A percentile compares a stretch with the other conserved stretches of the same genome.
phyloP scores from a whole-genome alignment of 2,888 invertebrate genomes.

The Clivina fossor region DNA sequence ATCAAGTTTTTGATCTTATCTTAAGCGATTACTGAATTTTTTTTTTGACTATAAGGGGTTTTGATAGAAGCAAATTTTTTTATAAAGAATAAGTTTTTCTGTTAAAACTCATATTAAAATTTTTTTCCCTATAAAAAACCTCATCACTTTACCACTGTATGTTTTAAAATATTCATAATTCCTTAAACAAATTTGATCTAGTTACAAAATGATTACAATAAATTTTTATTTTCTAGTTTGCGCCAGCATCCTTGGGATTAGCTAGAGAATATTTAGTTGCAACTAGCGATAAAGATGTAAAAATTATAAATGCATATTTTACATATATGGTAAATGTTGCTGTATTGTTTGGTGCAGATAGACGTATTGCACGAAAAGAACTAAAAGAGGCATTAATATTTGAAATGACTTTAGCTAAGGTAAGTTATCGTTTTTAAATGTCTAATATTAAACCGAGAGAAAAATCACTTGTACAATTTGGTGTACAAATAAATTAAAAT shows the following conservation, averaged over 20 bases:
- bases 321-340: conserved; percentile 44
- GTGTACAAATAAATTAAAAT: too few relatives aligned
- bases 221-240: conserved; percentile 36
- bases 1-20: too few relatives aligned
- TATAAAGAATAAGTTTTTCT: neutral
- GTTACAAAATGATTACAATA: neutral
- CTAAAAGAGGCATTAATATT: conserved; percentile 42
- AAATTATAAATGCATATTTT: conserved; percentile 40
- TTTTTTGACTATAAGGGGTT: too few relatives aligned
- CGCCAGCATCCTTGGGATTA: conserved; percentile 39
- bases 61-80: conserved; percentile 13
- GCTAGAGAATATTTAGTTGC: conserved; percentile 40
- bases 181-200: neutral
- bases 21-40: too few relatives aligned
- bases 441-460: too few relatives aligned
- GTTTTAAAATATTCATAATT: neutral
- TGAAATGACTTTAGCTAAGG: conserved; percentile 41
- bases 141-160: too few relatives aligned
- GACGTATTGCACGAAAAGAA: conserved; percentile 39
- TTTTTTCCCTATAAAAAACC: neutral
- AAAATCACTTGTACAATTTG: too few relatives aligned
- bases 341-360: conserved; percentile 43
- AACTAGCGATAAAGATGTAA: conserved; percentile 34
- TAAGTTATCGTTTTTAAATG: conserved; percentile 37
- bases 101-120: neutral